Evolutionary conservation across 2,113 vertebrate species (phyloP).

Genomic region (Eolophus roseicapilla): DNA sequence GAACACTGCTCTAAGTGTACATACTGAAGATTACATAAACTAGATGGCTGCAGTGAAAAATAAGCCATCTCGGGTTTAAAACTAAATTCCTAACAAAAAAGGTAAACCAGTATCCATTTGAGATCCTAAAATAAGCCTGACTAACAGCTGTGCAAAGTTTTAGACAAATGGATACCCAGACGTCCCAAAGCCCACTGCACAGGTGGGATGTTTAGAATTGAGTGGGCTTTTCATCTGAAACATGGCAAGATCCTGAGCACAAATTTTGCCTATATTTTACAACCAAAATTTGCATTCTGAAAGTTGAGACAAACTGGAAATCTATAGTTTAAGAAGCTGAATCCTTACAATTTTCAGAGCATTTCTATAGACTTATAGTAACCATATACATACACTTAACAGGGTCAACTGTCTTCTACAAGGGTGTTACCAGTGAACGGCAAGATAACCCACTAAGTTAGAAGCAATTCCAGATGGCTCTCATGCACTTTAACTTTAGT

Average conservation of each 20-base stretch:
- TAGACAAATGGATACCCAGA: not conserved
- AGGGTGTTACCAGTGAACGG: not conserved
- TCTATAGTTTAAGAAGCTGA: not conserved
- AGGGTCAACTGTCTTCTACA: not conserved
- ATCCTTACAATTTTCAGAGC: not conserved
- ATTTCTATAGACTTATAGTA: not conserved
- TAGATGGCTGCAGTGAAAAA: not conserved
- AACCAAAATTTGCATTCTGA: not conserved
- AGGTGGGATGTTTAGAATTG: not conserved
- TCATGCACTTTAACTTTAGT: not conserved
- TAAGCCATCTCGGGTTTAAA: not conserved
- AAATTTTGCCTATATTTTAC: not conserved
- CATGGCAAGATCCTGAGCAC: not conserved
- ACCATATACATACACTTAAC: not conserved
- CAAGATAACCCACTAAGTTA: not conserved
- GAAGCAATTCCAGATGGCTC: not conserved
- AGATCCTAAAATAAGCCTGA: not conserved
- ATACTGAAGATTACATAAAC: not conserved
- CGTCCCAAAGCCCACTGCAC: not conserved
- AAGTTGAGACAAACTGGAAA: not conserved
- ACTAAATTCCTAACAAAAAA: not conserved
- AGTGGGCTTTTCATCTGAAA: not conserved
- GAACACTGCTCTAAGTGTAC: not conserved
- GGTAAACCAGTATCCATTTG: not conserved
- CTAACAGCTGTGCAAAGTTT: not conserved